phyloP scores from a whole-genome alignment of 2,797 vertebrate genomes.

The Buphagus erythrorhynchus region DNA sequence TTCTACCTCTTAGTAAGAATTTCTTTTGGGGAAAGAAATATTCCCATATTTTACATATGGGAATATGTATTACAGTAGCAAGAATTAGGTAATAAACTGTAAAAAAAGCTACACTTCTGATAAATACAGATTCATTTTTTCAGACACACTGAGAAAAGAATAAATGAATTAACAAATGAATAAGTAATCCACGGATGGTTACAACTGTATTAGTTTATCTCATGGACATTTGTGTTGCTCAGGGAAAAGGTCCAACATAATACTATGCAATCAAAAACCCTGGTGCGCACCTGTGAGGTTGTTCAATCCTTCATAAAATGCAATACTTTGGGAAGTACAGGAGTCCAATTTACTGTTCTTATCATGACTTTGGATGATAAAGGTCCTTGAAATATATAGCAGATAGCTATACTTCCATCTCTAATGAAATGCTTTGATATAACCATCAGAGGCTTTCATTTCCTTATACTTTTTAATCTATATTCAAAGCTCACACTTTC shows the following conservation, averaged over 20 bases:
- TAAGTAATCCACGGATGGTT: neutral
- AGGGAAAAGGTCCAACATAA: neutral
- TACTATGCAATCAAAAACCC: neutral
- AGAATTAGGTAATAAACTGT: neutral
- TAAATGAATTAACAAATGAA: neutral
- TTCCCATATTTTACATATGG: no score
- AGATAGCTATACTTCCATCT: neutral
- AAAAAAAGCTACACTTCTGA: neutral
- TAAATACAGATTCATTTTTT: neutral
- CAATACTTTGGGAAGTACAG: neutral
- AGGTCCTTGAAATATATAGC: neutral
- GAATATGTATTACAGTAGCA: neutral
- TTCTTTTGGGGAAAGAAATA: neutral
- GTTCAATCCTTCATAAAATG: neutral
- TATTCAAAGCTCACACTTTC: fast-evolving
- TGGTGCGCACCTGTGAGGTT: neutral
- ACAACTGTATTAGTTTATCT: neutral
- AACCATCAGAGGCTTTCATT: neutral
- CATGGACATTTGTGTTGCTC: neutral
- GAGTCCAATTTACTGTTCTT: neutral
- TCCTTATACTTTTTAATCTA: neutral
- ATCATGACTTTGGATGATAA: neutral
- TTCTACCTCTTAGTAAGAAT: neutral
- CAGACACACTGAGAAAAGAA: neutral
- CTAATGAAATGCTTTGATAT: neutral